Conservation (phyloP, 2,888 invertebrate genomes). For the Aspidapion aeneum region DNA sequence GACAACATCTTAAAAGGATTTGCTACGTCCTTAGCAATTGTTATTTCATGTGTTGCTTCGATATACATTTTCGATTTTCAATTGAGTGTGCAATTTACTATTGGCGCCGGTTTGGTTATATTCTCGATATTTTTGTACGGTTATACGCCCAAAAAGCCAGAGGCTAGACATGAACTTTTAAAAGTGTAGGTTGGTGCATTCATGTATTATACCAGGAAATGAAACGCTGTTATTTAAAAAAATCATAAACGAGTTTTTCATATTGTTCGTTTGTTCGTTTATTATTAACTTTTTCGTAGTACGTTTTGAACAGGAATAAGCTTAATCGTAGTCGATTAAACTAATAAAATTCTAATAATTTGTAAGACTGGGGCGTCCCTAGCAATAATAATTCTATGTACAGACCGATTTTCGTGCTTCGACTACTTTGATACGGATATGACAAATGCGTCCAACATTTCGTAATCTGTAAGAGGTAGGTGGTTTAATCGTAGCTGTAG, state of each 20-base stretch:
- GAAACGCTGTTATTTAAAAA: too few species aligned
- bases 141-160: conserved; percentile 57
- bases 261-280: too few species aligned
- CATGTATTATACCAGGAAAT: too few species aligned
- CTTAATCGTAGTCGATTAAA: too few species aligned
- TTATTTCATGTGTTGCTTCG: conserved; percentile 91
- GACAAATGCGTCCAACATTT: conserved; percentile 85
- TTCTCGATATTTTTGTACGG: conserved; percentile 93
- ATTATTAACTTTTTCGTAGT: too few species aligned
- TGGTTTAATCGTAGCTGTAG: conserved; percentile 95
- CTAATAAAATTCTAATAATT: too few species aligned
- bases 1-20: conserved; percentile 99
- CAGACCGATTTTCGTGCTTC: too few species aligned
- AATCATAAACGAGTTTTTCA: too few species aligned
- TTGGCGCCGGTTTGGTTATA: conserved; percentile 87
- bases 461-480: conserved; percentile 87
- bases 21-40: conserved; percentile 95
- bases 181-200: background rate
- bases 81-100: conserved; percentile 79
- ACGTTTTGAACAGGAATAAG: too few species aligned
- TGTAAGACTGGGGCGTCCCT: too few species aligned
- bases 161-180: background rate
- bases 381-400: too few species aligned
- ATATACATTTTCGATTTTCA: conserved; percentile 89
- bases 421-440: conserved; percentile 71